A percentile compares a stretch with the other conserved stretches of the same genome.
Conservation (phyloP, 2,797 vertebrate genomes). For the Eulemur coronatus region DNA sequence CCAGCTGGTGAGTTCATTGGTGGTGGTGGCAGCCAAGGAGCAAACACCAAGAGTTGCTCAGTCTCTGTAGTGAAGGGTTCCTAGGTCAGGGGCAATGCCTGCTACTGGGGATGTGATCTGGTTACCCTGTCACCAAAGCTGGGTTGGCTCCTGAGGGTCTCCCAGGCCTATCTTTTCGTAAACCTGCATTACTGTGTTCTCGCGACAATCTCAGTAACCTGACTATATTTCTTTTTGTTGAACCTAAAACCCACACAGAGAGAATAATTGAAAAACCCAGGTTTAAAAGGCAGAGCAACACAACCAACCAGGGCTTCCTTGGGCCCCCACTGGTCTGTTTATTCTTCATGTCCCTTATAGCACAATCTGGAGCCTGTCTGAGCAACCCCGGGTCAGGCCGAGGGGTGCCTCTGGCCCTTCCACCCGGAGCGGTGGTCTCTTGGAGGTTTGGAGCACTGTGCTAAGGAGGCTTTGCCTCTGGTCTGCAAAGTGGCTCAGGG, state of each 20-base stretch:
- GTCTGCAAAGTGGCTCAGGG: background rate
- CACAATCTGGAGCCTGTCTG: background rate
- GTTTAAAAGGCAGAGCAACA: background rate
- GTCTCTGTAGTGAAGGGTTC: background rate
- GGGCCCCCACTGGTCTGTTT: background rate
- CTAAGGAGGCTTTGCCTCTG: background rate
- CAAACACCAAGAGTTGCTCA: background rate
- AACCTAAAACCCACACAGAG: background rate
- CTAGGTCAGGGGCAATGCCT: too few species aligned
- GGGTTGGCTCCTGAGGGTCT: background rate
- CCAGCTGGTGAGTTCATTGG: background rate
- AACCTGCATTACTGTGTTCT: background rate
- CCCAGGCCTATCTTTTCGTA: background rate
- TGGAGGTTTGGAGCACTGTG: too few species aligned
- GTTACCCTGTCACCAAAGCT: background rate
- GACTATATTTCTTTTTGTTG: background rate
- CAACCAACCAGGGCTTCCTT: background rate
- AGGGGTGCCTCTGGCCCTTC: background rate
- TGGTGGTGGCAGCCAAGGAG: background rate
- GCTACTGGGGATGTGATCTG: rapidly evolving
- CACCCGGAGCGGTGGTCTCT: too few species aligned
- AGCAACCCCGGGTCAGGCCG: background rate
- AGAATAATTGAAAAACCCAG: background rate
- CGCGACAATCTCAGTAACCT: background rate
- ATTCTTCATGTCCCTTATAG: background rate